Percentiles rank a stretch among this genome's conserved stretches.
phyloP scores from a whole-genome alignment of 2,888 invertebrate species.

The Agrotis exclamationis region DNA sequence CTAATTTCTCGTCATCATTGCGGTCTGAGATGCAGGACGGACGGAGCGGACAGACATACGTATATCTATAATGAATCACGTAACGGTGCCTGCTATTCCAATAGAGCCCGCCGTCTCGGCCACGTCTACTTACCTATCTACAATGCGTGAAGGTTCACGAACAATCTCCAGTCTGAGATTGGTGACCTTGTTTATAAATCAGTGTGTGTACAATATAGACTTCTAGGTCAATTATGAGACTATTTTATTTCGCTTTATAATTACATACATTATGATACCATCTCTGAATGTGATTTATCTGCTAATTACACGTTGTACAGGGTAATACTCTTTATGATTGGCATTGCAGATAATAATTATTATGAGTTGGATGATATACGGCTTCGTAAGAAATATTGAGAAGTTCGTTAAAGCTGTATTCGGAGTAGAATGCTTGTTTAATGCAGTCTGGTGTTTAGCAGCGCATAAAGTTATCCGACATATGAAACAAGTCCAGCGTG shows the following conservation, averaged over 20 bases:
- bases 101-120: conserved; percentile 76
- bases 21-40: conserved; percentile 54
- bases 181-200: conserved; percentile 71
- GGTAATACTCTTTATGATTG: conserved; percentile 35
- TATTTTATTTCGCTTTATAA: conserved; percentile 52
- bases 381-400: conserved; percentile 12
- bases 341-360: conserved; percentile 31
- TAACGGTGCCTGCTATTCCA: conserved; percentile 75
- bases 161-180: conserved; percentile 67
- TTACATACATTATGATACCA: conserved; percentile 43
- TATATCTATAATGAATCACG: conserved; percentile 71
- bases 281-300: conserved; percentile 47
- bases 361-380: conserved; percentile 13
- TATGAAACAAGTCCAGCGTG: conserved; percentile 74
- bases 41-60: conserved; percentile 52
- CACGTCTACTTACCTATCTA: conserved; percentile 77
- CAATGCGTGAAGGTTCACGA: conserved; percentile 71
- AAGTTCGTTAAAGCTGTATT: conserved; percentile 1
- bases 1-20: conserved; percentile 63
- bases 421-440: conserved; percentile 7
- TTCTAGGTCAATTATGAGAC: conserved; percentile 58
- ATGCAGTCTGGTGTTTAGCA: conserved; percentile 17
- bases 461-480: conserved; percentile 66
- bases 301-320: conserved; percentile 46
- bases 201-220: conserved; percentile 49